Percentiles rank a stretch among this genome's conserved stretches.
phyloP scores from a whole-genome alignment of 2,113 vertebrate genomes.

The Nematolebias whitei region DNA sequence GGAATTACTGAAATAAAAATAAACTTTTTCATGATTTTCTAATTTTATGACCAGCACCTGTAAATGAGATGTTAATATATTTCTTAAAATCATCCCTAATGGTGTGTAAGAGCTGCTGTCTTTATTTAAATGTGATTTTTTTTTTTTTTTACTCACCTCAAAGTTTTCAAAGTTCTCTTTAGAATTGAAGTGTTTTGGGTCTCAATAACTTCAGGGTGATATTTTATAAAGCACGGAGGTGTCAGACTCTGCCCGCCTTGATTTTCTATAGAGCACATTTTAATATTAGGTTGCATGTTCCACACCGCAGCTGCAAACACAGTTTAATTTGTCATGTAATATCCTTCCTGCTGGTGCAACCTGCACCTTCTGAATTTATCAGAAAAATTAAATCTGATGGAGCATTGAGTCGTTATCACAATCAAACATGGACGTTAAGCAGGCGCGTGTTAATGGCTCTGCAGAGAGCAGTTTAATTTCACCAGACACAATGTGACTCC shows the following conservation, averaged over 20 bases:
- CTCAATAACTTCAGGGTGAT: slow-evolving; percentile 16
- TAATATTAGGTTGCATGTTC: slow-evolving; percentile 1
- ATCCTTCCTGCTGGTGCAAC: not conserved
- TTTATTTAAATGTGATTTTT: not conserved
- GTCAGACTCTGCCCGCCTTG: not conserved
- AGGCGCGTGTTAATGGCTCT: not conserved
- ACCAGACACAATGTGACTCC: not conserved
- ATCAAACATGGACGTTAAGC: slow-evolving; percentile 1
- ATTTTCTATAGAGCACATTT: not conserved
- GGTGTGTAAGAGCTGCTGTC: not conserved
- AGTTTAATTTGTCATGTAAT: not conserved
- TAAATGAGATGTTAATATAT: slow-evolving; percentile 1
- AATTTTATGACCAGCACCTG: too few relatives aligned
- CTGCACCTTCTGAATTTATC: not conserved
- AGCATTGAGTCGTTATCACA: not conserved
- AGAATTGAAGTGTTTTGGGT: slow-evolving; percentile 19
- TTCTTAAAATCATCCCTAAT: not conserved
- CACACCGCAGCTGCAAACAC: not conserved
- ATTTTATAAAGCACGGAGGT: not conserved
- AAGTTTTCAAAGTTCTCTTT: slow-evolving; percentile 3
- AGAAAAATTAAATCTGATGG: too few relatives aligned
- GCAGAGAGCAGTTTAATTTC: not conserved
- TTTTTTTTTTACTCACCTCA: too few relatives aligned
- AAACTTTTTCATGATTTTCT: too few relatives aligned
- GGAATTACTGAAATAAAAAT: too few relatives aligned